phyloP scores from a whole-genome alignment of 2,113 vertebrate genomes.

The Gobius niger region DNA sequence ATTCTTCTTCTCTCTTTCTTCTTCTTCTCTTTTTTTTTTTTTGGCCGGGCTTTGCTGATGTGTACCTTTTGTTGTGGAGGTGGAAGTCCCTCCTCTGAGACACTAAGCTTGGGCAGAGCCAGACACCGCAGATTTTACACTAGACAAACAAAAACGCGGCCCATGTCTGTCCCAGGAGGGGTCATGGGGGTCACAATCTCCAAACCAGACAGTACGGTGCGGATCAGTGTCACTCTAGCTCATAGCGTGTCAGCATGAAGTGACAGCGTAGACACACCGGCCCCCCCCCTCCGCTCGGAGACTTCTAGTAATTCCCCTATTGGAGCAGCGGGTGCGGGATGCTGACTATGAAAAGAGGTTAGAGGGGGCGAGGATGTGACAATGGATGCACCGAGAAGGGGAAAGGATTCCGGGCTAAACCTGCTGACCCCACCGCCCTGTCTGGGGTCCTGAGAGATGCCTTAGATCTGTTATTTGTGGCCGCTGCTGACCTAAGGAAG shows the following conservation, averaged over 20 bases:
- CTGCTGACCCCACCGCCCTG: slow-evolving; percentile 48
- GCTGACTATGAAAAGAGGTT: slow-evolving; percentile 55
- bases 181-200: slow-evolving; percentile 55
- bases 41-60: slow-evolving; percentile 54
- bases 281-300: slow-evolving; percentile 10
- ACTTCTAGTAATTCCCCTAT: slow-evolving; percentile 53
- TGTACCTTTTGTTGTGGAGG: slow-evolving; percentile 47
- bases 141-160: slow-evolving; percentile 51
- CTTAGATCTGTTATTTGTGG: slow-evolving; percentile 62
- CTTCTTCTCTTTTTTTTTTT: neutral
- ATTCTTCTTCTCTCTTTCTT: slow-evolving; percentile 11
- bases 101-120: slow-evolving; percentile 4
- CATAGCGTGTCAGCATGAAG: slow-evolving; percentile 72
- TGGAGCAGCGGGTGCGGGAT: slow-evolving; percentile 53
- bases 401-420: slow-evolving; percentile 48
- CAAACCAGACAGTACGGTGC: slow-evolving; percentile 52
- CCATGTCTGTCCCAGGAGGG: slow-evolving; percentile 43
- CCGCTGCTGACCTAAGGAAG: slow-evolving; percentile 20
- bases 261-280: slow-evolving; percentile 61
- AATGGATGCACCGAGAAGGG: slow-evolving; percentile 59
- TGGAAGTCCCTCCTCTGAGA: slow-evolving; percentile 50
- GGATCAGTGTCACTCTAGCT: slow-evolving; percentile 73
- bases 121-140: slow-evolving; percentile 40
- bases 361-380: slow-evolving; percentile 48
- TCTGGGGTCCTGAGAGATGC: slow-evolving; percentile 54